Evolutionary conservation across 2,888 invertebrate genomes (phyloP), one percentile per base, ranked within the genome.

Genomic region (Deladenus siricidicola): DNA sequence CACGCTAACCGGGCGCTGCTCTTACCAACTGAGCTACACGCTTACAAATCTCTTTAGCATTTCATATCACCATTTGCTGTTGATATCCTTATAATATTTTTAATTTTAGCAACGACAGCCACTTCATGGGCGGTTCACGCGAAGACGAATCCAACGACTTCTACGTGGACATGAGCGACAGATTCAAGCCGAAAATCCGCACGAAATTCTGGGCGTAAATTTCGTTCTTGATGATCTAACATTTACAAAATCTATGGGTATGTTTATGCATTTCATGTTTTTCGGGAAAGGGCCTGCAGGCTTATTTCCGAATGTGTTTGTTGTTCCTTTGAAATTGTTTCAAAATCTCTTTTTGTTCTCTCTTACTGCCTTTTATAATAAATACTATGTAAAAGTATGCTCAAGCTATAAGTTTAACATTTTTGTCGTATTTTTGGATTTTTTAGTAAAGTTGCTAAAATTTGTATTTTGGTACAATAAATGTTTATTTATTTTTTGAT

Each of bases 181-280:
- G 52, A 28, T 34, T 62, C 17, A n/a, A 56, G 10, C 61, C 62
- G 17, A 39, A 6, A 4, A 48, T 62, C n/a, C 49, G n/a, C 19
- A 62, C 62, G 4, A 63, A 63, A 47, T 62, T 54, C 34, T 62
- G 62, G 62, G 62, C 62, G 1, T 62, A 52, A 26, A 19, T 34
- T 34, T 29, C 19, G 8, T 34, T 51, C 6, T 51, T 34, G 6
- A 10, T 14, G 14, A 34, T 34, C 6, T 34, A 6, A n/a, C n/a
- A n/a, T n/a, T n/a, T n/a, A n/a, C n/a, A n/a, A n/a, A n/a, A n/a
- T n/a, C n/a, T n/a, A n/a, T n/a, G n/a, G n/a, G n/a, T n/a, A n/a
- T n/a, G n/a, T n/a, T n/a, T n/a, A n/a, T n/a, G n/a, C n/a, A n/a
- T n/a, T n/a, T n/a, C n/a, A 34, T 34, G 39, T 34, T 34, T 34